Evolutionary conservation across 2,888 invertebrate species (phyloP).

Genomic region (Hedychridium roseum): DNA sequence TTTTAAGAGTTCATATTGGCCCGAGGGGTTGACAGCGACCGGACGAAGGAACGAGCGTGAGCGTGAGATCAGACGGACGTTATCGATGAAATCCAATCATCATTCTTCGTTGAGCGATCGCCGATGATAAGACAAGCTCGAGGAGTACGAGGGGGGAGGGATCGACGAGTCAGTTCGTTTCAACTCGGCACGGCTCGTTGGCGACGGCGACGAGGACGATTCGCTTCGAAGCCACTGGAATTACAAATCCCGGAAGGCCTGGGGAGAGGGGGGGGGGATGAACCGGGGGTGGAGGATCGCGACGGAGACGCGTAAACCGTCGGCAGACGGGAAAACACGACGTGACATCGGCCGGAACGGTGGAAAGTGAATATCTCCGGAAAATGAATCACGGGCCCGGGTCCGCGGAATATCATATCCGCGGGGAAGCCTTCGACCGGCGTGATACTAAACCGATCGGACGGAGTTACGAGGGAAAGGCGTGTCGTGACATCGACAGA

Average conservation of each 20-base stretch:
- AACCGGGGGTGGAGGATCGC: background rate
- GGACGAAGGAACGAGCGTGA: constrained; percentile 2
- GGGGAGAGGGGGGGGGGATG: background rate
- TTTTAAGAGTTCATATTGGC: too few species aligned
- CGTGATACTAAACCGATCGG: constrained; percentile 30
- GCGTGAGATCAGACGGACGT: constrained; percentile 4
- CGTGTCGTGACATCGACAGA: too few species aligned
- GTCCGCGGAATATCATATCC: constrained; percentile 13
- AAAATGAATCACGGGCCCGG: constrained; percentile 39
- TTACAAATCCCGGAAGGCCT: too few species aligned
- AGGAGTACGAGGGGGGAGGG: constrained; percentile 17
- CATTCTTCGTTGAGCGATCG: constrained; percentile 22
- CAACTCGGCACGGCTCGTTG: constrained; percentile 11
- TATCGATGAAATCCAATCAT: constrained; percentile 18
- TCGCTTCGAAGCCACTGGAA: too few species aligned
- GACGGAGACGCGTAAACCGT: constrained; percentile 10
- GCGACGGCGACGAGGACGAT: constrained; percentile 14
- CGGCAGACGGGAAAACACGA: constrained; percentile 16
- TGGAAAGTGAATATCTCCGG: constrained; percentile 36
- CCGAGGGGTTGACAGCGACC: constrained; percentile 6
- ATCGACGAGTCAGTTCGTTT: background rate
- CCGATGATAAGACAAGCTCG: constrained; percentile 25
- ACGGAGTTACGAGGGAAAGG: constrained; percentile 33
- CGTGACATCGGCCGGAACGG: constrained; percentile 16
- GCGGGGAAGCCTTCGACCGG: constrained; percentile 14